Percentiles rank a stretch among this genome's conserved stretches.
Conservation (phyloP, 2,888 invertebrate species). For the Mechanitis messenoides region DNA sequence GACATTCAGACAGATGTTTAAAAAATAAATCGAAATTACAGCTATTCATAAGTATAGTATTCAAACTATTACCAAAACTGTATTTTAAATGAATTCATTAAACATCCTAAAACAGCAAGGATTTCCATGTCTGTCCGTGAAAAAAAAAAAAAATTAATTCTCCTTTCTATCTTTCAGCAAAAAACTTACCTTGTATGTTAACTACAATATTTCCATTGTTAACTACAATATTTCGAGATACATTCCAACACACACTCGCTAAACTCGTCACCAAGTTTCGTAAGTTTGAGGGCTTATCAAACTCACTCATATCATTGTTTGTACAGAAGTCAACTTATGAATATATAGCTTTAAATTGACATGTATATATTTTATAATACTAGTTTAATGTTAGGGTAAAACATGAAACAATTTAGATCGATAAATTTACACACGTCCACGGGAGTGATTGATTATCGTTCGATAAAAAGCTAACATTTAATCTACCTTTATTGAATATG, state of each 20-base stretch:
- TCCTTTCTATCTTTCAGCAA: no score
- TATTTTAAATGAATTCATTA: no score
- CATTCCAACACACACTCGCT: not conserved
- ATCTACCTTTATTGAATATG: conserved; percentile 3
- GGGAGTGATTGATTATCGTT: conserved; percentile 1
- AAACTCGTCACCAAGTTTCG: conserved; percentile 18
- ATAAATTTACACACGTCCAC: conserved; percentile 1
- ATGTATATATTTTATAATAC: conserved; percentile 12
- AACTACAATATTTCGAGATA: not conserved
- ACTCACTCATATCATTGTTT: conserved; percentile 24
- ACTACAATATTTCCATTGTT: not conserved
- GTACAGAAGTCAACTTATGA: conserved; percentile 18
- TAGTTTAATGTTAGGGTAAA: conserved; percentile 1
- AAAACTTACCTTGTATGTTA: no score
- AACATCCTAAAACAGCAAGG: no score
- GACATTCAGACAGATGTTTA: not conserved
- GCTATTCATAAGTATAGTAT: no score
- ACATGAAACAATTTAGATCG: conserved; percentile 4
- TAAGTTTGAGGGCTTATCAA: conserved; percentile 26
- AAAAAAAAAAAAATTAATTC: no score
- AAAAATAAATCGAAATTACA: not conserved
- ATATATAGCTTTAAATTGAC: not conserved
- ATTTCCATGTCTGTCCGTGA: no score
- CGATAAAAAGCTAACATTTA: conserved; percentile 1
- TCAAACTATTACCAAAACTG: no score